Percentiles rank a stretch among this genome's conserved stretches.
Conservation (phyloP, 2,797 vertebrate species). For the Corythornis leucogaster region DNA sequence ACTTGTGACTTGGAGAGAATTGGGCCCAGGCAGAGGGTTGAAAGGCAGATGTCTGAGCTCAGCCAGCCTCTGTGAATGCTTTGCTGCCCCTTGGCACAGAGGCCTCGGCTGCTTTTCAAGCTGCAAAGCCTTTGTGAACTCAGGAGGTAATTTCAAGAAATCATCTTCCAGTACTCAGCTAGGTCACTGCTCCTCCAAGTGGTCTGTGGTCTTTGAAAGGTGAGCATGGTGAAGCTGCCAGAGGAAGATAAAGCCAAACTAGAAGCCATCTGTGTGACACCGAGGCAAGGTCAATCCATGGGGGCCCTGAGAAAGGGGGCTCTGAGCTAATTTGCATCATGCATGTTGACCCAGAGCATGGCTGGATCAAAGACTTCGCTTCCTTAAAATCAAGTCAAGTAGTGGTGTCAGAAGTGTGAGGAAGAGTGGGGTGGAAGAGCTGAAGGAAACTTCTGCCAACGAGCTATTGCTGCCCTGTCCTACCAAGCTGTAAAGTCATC, state of each 20-base stretch:
- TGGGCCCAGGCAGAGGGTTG: neutral
- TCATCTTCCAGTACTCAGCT: neutral
- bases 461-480: neutral
- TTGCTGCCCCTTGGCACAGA: neutral
- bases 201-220: neutral
- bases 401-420: neutral
- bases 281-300: neutral
- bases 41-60: neutral
- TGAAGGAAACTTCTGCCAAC: conserved; percentile 27
- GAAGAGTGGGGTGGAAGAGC: neutral
- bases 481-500: neutral
- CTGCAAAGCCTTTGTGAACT: neutral
- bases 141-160: neutral
- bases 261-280: neutral
- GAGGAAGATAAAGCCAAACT: neutral
- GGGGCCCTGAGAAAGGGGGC: neutral
- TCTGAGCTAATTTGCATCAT: neutral
- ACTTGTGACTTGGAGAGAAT: neutral
- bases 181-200: neutral
- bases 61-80: neutral
- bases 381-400: neutral
- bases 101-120: neutral
- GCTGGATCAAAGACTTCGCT: neutral
- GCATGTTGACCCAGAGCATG: neutral
- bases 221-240: neutral